A percentile compares a stretch with the other conserved stretches of the same genome.
Conservation (phyloP, 2,888 invertebrate species). For the Gryllus longicercus region DNA sequence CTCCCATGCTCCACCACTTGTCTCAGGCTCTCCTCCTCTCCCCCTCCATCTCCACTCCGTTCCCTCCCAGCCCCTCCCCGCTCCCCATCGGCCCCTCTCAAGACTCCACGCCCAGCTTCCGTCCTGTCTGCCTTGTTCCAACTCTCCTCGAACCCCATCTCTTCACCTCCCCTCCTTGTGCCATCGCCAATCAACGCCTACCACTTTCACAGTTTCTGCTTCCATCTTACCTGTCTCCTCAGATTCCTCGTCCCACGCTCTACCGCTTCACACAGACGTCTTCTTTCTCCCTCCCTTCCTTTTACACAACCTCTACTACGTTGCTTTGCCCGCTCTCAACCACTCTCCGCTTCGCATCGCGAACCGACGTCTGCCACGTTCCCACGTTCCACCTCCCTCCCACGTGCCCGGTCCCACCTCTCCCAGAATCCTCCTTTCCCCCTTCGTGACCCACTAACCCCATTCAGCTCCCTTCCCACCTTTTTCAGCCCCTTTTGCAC, state of each 20-base stretch:
- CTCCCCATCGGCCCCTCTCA: not conserved
- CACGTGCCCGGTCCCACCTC: no score
- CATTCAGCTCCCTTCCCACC: no score
- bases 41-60: not conserved
- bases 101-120: not conserved
- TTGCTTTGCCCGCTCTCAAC: no score
- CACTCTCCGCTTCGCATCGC: no score
- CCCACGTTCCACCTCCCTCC: no score
- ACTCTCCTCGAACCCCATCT: not conserved
- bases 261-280: not conserved
- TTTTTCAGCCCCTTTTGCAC: no score
- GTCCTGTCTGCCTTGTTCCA: not conserved
- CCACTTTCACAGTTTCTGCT: not conserved
- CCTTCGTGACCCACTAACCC: no score
- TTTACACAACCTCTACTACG: not conserved
- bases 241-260: not conserved
- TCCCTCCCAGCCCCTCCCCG: not conserved
- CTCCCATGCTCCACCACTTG: not conserved
- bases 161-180: not conserved
- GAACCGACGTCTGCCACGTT: no score
- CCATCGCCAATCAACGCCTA: not conserved
- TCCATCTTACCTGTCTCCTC: not conserved
- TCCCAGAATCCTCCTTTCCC: no score
- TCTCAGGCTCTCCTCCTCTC: not conserved
- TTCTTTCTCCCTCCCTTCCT: not conserved